Evolutionary conservation across 1,140 invertebrate species (phyloP).

Genomic region (Leptinotarsa undecemlineata): DNA sequence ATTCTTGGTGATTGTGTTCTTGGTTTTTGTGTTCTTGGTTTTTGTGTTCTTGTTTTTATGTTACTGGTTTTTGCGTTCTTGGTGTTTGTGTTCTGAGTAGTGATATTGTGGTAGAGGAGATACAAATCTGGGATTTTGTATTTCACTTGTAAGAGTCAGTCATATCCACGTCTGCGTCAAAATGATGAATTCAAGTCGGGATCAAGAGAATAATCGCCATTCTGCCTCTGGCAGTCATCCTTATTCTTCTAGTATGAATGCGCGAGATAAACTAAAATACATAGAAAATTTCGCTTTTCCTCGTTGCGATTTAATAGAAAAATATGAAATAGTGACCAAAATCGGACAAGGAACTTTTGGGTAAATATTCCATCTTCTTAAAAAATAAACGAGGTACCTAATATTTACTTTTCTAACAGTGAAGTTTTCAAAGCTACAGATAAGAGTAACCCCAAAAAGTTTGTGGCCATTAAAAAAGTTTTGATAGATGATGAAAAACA

Average conservation of each 20-base stretch:
- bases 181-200: conserved; percentile 36
- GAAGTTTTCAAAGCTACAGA: conserved; percentile 98
- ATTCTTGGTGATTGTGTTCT: too few relatives aligned
- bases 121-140: too few relatives aligned
- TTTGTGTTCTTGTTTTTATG: too few relatives aligned
- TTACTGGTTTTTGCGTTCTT: too few relatives aligned
- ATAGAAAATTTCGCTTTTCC: conserved; percentile 90
- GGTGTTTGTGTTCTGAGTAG: too few relatives aligned
- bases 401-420: conserved; percentile 62
- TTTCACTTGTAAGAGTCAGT: too few relatives aligned
- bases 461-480: conserved; percentile 98
- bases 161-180: neutral
- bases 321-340: conserved; percentile 96
- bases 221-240: conserved; percentile 32
- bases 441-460: conserved; percentile 77
- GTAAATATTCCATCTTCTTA: conserved; percentile 57
- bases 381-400: neutral
- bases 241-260: conserved; percentile 56
- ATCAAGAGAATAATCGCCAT: conserved; percentile 26
- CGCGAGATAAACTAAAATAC: conserved; percentile 80
- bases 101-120: too few relatives aligned
- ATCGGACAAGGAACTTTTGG: conserved; percentile 99
- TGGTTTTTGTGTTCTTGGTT: too few relatives aligned
- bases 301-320: conserved; percentile 86
- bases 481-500: conserved; percentile 99